Base-by-base conservation (phyloP, 2,888 invertebrate species). In the Cephalotes varians region DNA sequence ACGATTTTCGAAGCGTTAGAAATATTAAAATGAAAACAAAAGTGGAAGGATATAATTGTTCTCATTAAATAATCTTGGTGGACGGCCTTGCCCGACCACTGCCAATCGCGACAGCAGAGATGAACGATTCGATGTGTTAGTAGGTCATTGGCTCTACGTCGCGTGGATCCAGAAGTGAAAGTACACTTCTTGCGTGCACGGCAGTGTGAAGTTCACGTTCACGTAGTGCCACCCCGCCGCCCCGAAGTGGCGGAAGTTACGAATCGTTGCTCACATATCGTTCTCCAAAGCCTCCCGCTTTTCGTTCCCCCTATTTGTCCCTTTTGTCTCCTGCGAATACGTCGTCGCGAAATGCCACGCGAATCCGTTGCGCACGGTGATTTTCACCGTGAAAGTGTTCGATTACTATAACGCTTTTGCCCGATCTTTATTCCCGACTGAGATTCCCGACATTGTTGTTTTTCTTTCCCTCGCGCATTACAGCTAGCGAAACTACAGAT, bases 171-270 rank as follows among this genome's bases (percentile, higher is more conserved):
- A 91, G 92, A 92, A 94, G 94, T 93, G 94, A 94, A 94, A 94
- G 94, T 94, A 90, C 85, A 87, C 90, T 81, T 89, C 89, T 87
- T 91, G 91, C 90, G 90, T 91, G 90, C 91, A 88, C 87, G 90
- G 88, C 91, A 89, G 89, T 90, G 91, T 93, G 93, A 93, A 93
- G 93, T 93, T 93, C 93, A 93, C 92, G 93, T 93, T 93, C 93
- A 93, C 91, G 91, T 88, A 81, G 89, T 88, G 88, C 88, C 91
- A 85, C 76, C n/a, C 83, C 86, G 69, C 73, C 34, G 21, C 12
- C 44, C 40, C 31, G 21, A n/a, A n/a, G 31, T 67, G 67, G 31
- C 86, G 89, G 89, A 89, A 87, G 84, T 90, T 89, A 87, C 86
- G 80, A 86, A 44, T 80, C 81, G 81, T 49, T 84, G 77, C 51